A percentile compares a stretch with the other conserved stretches of the same genome.
phyloP scores from a whole-genome alignment of 1,140 invertebrate genomes.

The Dreissena polymorpha region DNA sequence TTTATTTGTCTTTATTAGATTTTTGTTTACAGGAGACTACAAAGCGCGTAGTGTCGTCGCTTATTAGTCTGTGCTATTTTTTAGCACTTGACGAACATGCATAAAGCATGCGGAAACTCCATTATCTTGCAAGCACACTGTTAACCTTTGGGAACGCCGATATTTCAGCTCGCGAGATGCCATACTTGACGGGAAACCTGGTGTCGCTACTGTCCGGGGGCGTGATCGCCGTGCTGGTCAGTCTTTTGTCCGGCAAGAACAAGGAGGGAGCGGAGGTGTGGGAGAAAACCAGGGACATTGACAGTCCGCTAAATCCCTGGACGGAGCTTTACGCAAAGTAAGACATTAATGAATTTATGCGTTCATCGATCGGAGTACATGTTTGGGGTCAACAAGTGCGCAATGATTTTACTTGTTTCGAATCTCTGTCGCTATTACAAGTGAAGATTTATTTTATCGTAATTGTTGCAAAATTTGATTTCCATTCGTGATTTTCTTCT shows the following conservation, averaged over 20 bases:
- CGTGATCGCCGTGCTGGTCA: slow-evolving; percentile 73
- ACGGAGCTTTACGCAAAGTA: slow-evolving; percentile 78
- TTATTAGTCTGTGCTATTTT: not conserved
- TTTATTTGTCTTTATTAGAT: not conserved
- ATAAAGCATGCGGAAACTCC: not conserved
- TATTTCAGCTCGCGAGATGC: slow-evolving; percentile 68
- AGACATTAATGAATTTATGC: slow-evolving; percentile 9
- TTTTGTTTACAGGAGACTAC: not conserved
- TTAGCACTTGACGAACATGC: not conserved
- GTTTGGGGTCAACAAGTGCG: too few relatives aligned
- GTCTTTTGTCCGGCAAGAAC: slow-evolving; percentile 65
- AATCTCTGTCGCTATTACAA: too few relatives aligned
- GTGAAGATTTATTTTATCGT: too few relatives aligned
- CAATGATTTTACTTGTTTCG: too few relatives aligned
- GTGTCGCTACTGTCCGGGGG: slow-evolving; percentile 77
- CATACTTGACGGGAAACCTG: slow-evolving; percentile 79
- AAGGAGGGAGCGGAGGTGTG: slow-evolving; percentile 69
- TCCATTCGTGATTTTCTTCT: too few relatives aligned
- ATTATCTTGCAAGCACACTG: not conserved
- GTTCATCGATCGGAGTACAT: not conserved
- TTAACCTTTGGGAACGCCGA: too few relatives aligned
- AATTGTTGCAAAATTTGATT: too few relatives aligned
- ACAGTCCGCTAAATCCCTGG: slow-evolving; percentile 80
- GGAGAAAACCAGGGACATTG: slow-evolving; percentile 80
- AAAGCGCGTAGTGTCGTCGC: not conserved